Base-by-base conservation (phyloP, 2,797 vertebrate genomes). In the Alca torda region DNA sequence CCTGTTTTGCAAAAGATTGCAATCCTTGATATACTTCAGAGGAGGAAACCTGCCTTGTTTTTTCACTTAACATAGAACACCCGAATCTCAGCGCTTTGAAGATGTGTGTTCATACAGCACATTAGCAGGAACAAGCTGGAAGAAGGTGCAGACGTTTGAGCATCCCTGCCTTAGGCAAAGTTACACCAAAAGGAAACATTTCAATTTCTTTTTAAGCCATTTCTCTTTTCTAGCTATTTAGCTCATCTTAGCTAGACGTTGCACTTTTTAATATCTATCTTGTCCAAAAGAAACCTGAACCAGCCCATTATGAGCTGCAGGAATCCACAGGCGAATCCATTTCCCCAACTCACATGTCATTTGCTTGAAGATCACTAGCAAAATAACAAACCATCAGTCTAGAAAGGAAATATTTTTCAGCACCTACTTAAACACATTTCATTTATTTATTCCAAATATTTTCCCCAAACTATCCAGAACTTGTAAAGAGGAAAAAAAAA, bases 401-500 rank as follows among this genome's bases (percentile, higher is more conserved):
- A 60, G 84, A 97, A 94, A 93, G 75, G 37, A 97, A 96, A 94
- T 81, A 45, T 73, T 95, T 96, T 93, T 63, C 81, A 83, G 69
- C 79, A 93, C 94, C 74, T 95, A 93, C 43, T 90, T 90, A 93
- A 95, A 96, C 68, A 87, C 57, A 74, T 95, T 86, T 75, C 46
- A 94, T 94, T 90, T 84, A 77, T 96, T 96, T 95, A 96, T 95
- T 95, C 54, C 76, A 92, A 64, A 72, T 76, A 60, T 33, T 76
- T 97, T 90, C 84, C 63, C 68, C 20, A 94, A 96, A 85, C 67
- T 77, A 70, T 48, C 90, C 85, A 89, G 24, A 84, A 93, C 78
- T 94, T 92, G 85, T 79, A 86, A 93, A 96, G 65, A 14, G 39
- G 15, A 41, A 41, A 41, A 41, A 41, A 57, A 57, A 69, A 72